These are phyloP conservation scores for Malurus melanocephalus DNA, from an alignment of 2,113 vertebrate species.

Conservation along the genomic window DNA sequence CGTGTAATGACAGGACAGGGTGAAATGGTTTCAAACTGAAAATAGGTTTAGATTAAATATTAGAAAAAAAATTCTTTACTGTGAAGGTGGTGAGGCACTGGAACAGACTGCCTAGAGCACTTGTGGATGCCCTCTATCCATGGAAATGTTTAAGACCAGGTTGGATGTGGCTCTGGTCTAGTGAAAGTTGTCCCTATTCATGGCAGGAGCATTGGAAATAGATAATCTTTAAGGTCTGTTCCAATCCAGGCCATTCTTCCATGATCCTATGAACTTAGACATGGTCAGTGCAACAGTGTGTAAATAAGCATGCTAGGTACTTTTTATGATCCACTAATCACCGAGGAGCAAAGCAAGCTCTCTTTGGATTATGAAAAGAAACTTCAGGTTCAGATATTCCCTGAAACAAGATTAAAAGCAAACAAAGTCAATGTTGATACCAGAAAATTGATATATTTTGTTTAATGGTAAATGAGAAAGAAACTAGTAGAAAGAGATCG, in stretches of 20 bases:
- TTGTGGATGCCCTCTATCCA: background rate
- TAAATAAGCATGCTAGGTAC: background rate
- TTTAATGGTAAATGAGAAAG: background rate
- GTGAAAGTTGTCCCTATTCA: background rate
- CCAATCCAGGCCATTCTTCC: background rate
- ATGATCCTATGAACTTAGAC: background rate
- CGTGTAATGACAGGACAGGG: background rate
- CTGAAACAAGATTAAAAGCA: background rate
- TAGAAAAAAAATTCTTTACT: background rate
- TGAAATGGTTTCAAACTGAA: background rate
- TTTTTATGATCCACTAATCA: background rate
- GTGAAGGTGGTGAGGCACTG: background rate
- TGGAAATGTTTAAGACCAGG: background rate
- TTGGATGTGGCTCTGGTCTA: background rate
- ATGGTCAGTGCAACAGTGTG: background rate
- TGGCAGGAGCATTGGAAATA: background rate
- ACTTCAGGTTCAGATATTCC: background rate
- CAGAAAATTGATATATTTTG: background rate
- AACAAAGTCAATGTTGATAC: background rate
- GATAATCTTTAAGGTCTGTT: background rate
- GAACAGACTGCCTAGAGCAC: background rate
- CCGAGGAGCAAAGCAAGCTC: background rate
- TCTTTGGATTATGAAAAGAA: background rate
- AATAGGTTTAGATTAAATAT: background rate
- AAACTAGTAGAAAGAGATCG: background rate